Evolutionary conservation across 2,113 vertebrate species (phyloP).

Genomic region (Gymnobelideus leadbeateri): DNA sequence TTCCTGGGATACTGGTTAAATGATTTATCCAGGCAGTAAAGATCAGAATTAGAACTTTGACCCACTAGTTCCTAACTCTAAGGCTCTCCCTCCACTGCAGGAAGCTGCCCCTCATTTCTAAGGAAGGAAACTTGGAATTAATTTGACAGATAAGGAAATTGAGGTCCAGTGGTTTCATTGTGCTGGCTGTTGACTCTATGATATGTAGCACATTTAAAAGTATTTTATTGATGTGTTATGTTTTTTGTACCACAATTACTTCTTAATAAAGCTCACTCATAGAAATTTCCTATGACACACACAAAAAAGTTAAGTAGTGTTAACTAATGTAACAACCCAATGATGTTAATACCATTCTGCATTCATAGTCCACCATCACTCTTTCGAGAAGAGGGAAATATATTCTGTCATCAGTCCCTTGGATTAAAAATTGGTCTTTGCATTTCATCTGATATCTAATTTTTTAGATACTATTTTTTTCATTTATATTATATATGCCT

Average conservation of each 20-base stretch:
- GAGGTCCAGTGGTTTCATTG: not conserved
- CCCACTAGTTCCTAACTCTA: not conserved
- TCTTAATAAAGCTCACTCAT: not conserved
- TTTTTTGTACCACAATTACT: not conserved
- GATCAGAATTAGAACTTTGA: not conserved
- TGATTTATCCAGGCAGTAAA: not conserved
- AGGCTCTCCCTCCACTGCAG: not conserved
- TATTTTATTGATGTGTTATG: not conserved
- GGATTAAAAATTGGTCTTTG: not conserved
- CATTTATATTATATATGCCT: not conserved
- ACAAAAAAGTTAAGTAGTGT: not conserved
- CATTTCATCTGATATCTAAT: not conserved
- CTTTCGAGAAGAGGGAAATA: not conserved
- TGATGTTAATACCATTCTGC: not conserved
- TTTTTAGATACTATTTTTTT: not conserved
- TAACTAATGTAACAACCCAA: not conserved
- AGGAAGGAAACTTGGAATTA: not conserved
- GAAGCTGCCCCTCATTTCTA: not conserved
- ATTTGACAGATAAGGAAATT: not conserved
- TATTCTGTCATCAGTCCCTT: not conserved
- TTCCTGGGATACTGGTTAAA: not conserved
- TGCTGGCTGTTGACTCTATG: not conserved
- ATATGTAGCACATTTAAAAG: not conserved
- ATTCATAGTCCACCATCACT: not conserved
- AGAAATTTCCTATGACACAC: not conserved